A percentile compares a stretch with the other conserved stretches of the same genome.
These are phyloP conservation scores for Myopa testacea DNA, from an alignment of 2,888 invertebrate genomes.

Conservation along the genomic window DNA sequence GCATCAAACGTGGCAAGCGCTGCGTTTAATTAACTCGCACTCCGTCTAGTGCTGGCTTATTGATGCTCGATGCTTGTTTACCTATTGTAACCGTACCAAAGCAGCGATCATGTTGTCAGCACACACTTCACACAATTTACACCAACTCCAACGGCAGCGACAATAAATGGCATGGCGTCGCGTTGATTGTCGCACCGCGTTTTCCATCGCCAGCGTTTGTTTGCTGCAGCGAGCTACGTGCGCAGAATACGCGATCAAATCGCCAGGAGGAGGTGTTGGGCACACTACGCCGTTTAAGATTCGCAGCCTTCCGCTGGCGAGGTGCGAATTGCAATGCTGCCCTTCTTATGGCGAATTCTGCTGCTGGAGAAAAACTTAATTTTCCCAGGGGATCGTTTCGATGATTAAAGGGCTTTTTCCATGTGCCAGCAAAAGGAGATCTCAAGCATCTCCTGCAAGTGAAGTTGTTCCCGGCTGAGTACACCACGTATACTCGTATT, in stretches of 20 bases:
- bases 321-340: slow-evolving; percentile 49
- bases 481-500: background rate
- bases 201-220: slow-evolving; percentile 14
- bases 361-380: slow-evolving; percentile 32
- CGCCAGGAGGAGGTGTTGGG: slow-evolving; percentile 49
- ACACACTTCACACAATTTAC: slow-evolving; percentile 9
- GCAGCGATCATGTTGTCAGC: slow-evolving; percentile 19
- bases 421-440: background rate
- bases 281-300: slow-evolving; percentile 36
- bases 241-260: slow-evolving; percentile 18
- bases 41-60: slow-evolving; percentile 8
- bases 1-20: slow-evolving; percentile 40
- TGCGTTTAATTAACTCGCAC: slow-evolving; percentile 65
- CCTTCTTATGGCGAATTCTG: slow-evolving; percentile 14
- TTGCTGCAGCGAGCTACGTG: slow-evolving; percentile 27
- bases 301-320: slow-evolving; percentile 25
- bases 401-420: slow-evolving; percentile 26
- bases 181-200: slow-evolving; percentile 26
- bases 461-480: slow-evolving; percentile 8
- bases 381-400: slow-evolving; percentile 46
- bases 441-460: slow-evolving; percentile 12
- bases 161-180: background rate
- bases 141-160: background rate
- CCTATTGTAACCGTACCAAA: slow-evolving; percentile 21
- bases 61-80: background rate